Conservation (phyloP, 2,888 invertebrate species). For the Cepaea hortensis region DNA sequence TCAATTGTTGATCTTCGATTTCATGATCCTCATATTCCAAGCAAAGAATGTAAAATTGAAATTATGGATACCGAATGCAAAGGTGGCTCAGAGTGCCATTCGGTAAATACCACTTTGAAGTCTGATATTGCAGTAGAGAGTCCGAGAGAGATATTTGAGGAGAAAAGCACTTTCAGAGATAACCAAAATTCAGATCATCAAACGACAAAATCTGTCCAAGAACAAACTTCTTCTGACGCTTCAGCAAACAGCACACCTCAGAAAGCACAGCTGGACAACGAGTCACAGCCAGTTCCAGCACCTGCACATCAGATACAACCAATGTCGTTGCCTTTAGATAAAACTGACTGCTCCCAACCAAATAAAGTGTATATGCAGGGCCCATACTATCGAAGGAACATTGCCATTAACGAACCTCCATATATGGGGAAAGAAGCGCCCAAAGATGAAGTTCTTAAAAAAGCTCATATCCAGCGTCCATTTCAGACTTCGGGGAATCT, state of each 20-base stretch:
- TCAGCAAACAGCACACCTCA: background rate
- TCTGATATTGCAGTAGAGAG: background rate
- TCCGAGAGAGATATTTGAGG: background rate
- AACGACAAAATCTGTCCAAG: background rate
- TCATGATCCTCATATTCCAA: background rate
- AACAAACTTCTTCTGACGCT: background rate
- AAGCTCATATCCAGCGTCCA: conserved; percentile 45
- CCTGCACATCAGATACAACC: conserved; percentile 35
- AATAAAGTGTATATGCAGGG: conserved; percentile 9
- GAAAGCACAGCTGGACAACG: background rate
- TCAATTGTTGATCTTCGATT: background rate
- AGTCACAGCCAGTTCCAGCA: background rate
- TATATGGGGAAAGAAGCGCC: background rate
- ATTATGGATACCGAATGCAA: conserved; percentile 2
- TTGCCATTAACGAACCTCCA: conserved; percentile 42
- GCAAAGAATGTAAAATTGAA: conserved; percentile 24
- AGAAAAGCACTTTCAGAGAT: background rate
- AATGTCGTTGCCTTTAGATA: conserved; percentile 5
- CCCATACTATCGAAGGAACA: conserved; percentile 32
- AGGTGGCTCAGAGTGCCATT: background rate
- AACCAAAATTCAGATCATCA: background rate
- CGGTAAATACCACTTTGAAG: background rate
- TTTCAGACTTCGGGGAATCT: conserved; percentile 45
- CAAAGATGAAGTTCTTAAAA: conserved; percentile 13
- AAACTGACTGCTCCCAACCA: background rate